phyloP scores from a whole-genome alignment of 2,888 invertebrate species.

The Epirrhoe tristata region DNA sequence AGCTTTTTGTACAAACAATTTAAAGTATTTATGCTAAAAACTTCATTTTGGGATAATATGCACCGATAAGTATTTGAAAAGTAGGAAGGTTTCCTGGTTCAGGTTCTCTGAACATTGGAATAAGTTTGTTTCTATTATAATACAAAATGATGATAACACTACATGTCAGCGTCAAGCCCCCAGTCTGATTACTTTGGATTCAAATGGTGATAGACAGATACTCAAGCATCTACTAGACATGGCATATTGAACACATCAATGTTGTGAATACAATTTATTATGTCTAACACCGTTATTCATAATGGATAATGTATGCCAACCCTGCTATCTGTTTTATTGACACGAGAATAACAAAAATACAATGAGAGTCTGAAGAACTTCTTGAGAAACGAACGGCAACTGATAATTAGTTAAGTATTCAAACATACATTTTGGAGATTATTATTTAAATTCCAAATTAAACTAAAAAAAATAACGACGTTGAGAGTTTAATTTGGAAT shows the following conservation, averaged over 20 bases:
- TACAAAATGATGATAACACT: constrained; percentile 40
- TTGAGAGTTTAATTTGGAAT: too few species aligned
- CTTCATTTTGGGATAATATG: constrained; percentile 1
- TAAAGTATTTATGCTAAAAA: not conserved
- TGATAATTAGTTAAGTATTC: too few species aligned
- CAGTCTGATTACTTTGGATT: constrained; percentile 64
- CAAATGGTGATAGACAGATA: constrained; percentile 63
- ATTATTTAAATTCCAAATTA: too few species aligned
- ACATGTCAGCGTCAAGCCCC: constrained; percentile 55
- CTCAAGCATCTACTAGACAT: constrained; percentile 41
- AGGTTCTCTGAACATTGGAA: not conserved
- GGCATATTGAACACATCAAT: constrained; percentile 27
- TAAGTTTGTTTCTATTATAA: constrained; percentile 21
- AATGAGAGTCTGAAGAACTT: too few species aligned
- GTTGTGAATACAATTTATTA: not conserved
- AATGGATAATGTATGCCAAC: too few species aligned
- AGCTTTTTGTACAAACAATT: not conserved
- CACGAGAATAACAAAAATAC: too few species aligned
- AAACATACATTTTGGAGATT: too few species aligned
- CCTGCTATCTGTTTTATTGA: too few species aligned
- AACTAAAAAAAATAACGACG: too few species aligned
- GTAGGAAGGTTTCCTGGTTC: not conserved
- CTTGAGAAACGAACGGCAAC: too few species aligned
- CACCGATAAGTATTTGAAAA: not conserved
- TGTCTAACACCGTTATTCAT: too few species aligned